Evolutionary conservation across 2,797 vertebrate genomes (phyloP).

Genomic region (Cygnus olor): DNA sequence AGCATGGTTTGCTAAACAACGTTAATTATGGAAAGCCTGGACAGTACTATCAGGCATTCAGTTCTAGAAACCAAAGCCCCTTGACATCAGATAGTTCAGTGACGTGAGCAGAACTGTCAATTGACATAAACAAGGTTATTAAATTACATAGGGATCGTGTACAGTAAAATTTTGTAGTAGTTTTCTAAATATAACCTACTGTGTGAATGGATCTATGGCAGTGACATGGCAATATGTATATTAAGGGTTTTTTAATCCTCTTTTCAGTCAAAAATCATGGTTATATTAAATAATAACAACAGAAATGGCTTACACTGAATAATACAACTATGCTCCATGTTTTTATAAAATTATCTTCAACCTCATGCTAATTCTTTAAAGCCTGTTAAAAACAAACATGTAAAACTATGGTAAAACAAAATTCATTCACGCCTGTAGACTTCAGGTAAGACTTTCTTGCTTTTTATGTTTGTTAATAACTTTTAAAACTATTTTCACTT

Average conservation of each 20-base stretch:
- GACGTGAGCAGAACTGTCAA: conserved; percentile 37
- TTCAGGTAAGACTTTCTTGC: background rate
- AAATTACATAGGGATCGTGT: conserved; percentile 35
- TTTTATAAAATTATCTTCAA: background rate
- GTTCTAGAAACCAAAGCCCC: conserved; percentile 31
- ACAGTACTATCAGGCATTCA: background rate
- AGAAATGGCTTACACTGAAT: background rate
- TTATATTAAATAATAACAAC: background rate
- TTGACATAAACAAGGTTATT: conserved; percentile 63
- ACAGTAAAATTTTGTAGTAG: conserved; percentile 57
- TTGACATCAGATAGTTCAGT: conserved; percentile 52
- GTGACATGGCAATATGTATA: background rate
- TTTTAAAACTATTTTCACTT: background rate
- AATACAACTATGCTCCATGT: background rate
- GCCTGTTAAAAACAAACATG: background rate
- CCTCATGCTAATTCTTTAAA: background rate
- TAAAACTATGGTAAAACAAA: background rate
- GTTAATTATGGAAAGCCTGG: background rate
- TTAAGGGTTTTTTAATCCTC: background rate
- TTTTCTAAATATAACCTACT: conserved; percentile 51
- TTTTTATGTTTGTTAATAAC: background rate
- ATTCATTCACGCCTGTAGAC: background rate
- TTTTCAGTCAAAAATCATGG: background rate
- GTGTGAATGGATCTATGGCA: conserved; percentile 46
- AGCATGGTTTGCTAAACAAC: background rate